Evolutionary conservation across 2,113 vertebrate genomes (phyloP).

Genomic region (Tachysurus fulvidraco): DNA sequence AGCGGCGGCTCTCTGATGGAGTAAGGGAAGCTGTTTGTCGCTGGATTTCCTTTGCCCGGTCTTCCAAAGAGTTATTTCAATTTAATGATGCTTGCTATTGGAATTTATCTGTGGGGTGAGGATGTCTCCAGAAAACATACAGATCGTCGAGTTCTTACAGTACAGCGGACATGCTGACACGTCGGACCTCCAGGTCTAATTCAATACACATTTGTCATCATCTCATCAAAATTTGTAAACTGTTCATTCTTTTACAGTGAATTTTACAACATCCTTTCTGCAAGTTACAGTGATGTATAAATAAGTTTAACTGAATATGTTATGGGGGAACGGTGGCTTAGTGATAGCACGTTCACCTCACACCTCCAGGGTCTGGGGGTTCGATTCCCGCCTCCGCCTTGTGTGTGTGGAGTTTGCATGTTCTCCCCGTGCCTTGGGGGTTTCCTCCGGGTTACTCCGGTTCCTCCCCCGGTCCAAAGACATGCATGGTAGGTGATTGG

Average conservation of each 20-base stretch:
- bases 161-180: constrained; percentile 9
- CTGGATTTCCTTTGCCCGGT: neutral
- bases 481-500: too few species aligned
- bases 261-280: neutral
- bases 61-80: constrained; percentile 27
- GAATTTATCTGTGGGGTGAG: constrained; percentile 42
- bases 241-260: too few species aligned
- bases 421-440: too few species aligned
- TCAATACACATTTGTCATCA: constrained; percentile 14
- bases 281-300: neutral
- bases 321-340: too few species aligned
- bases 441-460: too few species aligned
- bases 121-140: constrained; percentile 13
- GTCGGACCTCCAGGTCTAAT: constrained; percentile 33
- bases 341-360: too few species aligned
- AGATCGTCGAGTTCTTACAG: constrained; percentile 39
- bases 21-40: neutral
- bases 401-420: too few species aligned
- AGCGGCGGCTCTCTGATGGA: neutral
- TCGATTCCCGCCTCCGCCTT: too few species aligned
- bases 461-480: too few species aligned
- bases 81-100: constrained; percentile 59
- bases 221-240: neutral
- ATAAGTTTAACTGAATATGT: neutral
- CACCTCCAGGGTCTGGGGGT: too few species aligned